phyloP scores from a whole-genome alignment of 2,113 vertebrate genomes.

The Pseudopodoces humilis region DNA sequence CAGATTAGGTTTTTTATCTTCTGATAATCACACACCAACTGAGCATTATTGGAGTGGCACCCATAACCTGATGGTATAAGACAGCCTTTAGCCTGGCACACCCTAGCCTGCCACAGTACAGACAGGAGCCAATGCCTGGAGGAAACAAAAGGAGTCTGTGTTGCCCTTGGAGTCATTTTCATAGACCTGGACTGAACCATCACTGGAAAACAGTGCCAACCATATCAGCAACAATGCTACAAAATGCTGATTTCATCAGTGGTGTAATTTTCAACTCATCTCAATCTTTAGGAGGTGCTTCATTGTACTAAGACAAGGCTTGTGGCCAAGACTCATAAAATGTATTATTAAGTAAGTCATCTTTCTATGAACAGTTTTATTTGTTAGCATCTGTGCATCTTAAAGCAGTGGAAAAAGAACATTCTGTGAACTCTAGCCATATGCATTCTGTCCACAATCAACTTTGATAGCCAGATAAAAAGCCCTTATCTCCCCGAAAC shows the following conservation, averaged over 20 bases:
- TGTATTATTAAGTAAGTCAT: background rate
- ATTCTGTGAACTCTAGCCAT: background rate
- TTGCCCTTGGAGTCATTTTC: background rate
- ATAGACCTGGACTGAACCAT: background rate
- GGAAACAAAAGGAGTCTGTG: background rate
- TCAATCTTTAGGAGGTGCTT: background rate
- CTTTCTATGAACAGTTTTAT: background rate
- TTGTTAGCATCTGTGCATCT: background rate
- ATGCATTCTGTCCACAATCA: background rate
- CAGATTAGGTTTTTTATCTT: background rate
- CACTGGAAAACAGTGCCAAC: background rate
- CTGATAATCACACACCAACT: background rate
- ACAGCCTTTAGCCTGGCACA: background rate
- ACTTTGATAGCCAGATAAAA: background rate
- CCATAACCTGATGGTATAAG: background rate
- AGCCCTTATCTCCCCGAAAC: conserved; percentile 21
- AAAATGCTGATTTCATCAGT: background rate
- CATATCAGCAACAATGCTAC: background rate
- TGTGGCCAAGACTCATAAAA: background rate
- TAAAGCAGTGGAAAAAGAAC: background rate
- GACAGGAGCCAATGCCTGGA: background rate
- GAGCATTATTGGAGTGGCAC: background rate
- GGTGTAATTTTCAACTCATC: background rate
- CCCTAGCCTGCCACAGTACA: background rate
- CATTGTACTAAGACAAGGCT: background rate